Conservation (phyloP, 2,888 invertebrate genomes). For the Caenorhabditis doughertyi region DNA sequence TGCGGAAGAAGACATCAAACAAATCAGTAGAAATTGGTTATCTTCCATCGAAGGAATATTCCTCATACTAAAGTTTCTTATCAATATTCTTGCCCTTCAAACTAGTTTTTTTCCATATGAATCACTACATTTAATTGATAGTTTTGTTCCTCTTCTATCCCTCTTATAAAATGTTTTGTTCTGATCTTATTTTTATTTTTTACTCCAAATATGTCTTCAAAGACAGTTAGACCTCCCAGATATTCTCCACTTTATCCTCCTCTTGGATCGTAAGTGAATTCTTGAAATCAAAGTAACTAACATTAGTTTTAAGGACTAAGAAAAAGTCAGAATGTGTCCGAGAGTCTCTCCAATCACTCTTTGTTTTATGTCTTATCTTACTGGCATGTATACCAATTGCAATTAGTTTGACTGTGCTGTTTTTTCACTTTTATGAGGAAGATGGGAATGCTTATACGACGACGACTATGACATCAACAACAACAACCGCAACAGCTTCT, state of each 20-base stretch:
- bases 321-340: background rate
- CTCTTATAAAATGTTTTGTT: background rate
- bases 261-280: no score
- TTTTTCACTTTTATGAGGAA: conserved; percentile 40
- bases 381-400: background rate
- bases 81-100: no score
- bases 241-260: no score
- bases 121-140: background rate
- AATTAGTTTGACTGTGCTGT: conserved; percentile 65
- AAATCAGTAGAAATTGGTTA: background rate
- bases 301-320: background rate
- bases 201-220: background rate
- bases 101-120: background rate
- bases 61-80: background rate
- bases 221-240: no score
- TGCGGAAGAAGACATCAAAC: no score
- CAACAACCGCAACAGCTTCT: background rate
- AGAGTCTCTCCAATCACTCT: background rate
- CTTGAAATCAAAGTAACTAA: no score
- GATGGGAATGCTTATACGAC: no score
- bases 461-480: background rate
- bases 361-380: background rate
- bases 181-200: background rate
- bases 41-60: background rate
- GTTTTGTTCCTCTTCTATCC: background rate